Evolutionary conservation across 2,797 vertebrate genomes (phyloP), one percentile per base, ranked within the genome.

Genomic region (Pseudotriccus pelzelni): DNA sequence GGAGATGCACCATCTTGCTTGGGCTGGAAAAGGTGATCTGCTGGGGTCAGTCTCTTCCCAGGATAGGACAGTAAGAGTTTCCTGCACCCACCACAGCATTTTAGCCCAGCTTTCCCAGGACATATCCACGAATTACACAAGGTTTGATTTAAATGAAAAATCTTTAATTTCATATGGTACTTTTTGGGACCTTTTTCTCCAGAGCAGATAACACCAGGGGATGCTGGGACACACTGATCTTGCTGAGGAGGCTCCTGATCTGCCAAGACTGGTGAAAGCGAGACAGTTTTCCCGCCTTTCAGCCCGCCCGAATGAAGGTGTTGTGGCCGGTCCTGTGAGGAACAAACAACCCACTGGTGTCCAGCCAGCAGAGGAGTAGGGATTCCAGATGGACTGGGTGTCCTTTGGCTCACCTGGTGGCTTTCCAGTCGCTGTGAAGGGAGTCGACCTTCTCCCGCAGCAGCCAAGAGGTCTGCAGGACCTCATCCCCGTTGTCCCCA

Each of bases 331-430:
- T 49, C 50, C 88, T 95, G 67, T 2, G 2, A 28, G 13, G 30
- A 66, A 94, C 36, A 4, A 80, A 28, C 4, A 55, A 7, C 6
- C 19, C 4, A 4, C 19, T 2, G 1, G 22, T 75, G 23, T 7
- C n/a, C 3, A 1, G 13, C 16, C 0, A 1, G n/a, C 1, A 3
- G n/a, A 41, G 10, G 4, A 7, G 15, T 23, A 39, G 44, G 19
- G 7, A 8, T 36, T 21, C 50, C 49, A 56, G n/a, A 4, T 1
- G 6, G 16, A 3, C 5, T 18, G 3, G 27, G 25, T 12, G 4
- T 16, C 18, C 52, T 18, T 8, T 52, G 39, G 25, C 89, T 92
- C 70, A 96, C 84, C 66, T 93, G 70, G 93, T 93, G 37, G 93
- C 91, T 68, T 39, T 94, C 91, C 93, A 93, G 84, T 95, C n/a